Evolutionary conservation across 1,140 invertebrate genomes (phyloP).

Genomic region (Brachionus rotundiformis): DNA sequence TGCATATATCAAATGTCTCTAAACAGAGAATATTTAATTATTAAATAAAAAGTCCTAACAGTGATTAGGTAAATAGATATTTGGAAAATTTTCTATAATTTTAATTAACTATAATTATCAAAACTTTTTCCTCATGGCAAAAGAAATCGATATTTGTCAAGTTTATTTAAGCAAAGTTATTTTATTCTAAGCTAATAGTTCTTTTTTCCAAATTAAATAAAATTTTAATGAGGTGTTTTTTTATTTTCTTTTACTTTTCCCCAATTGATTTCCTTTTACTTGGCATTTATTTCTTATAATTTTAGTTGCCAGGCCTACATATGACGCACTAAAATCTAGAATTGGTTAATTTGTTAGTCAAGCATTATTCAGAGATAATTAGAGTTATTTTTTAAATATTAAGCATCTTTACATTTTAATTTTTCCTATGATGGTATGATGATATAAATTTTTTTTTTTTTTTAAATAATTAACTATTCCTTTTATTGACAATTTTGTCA

Average conservation of each 20-base stretch:
- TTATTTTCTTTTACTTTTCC: background rate
- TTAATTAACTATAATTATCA: too few species aligned
- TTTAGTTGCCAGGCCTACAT: background rate
- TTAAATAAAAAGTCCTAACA: background rate
- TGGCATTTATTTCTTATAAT: background rate
- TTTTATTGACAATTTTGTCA: too few species aligned
- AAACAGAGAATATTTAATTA: background rate
- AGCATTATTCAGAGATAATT: background rate
- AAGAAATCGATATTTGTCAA: background rate
- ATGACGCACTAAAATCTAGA: background rate
- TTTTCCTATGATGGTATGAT: too few species aligned
- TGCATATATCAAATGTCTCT: background rate
- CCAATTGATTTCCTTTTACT: background rate
- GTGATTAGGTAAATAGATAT: too few species aligned
- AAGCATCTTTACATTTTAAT: too few species aligned
- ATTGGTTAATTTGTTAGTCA: background rate
- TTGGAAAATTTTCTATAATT: too few species aligned
- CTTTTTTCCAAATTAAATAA: background rate
- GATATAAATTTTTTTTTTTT: too few species aligned
- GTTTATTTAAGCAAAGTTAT: background rate
- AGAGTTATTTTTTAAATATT: background rate
- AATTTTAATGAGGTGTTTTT: background rate
- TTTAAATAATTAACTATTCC: too few species aligned
- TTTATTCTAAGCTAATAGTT: background rate
- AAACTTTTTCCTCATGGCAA: too few species aligned